A percentile compares a stretch with the other conserved stretches of the same genome.
phyloP scores from a whole-genome alignment of 2,113 vertebrate species.

The Sciurus niger region DNA sequence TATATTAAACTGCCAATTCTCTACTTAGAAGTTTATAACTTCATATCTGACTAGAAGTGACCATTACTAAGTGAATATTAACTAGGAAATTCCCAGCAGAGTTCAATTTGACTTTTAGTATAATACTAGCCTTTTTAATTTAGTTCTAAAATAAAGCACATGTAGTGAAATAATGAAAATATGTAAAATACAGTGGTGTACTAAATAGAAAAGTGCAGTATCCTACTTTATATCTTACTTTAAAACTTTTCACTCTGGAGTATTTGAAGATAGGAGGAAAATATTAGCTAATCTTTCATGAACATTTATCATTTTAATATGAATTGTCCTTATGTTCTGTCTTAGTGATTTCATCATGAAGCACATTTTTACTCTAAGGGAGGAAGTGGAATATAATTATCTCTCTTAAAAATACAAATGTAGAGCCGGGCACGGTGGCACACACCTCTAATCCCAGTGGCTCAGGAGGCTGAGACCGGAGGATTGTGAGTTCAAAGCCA shows the following conservation, averaged over 20 bases:
- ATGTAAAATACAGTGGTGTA: background rate
- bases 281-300: background rate
- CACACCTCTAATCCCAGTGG: too few species aligned
- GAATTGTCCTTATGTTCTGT: background rate
- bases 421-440: too few species aligned
- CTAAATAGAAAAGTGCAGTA: background rate
- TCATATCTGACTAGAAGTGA: background rate
- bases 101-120: background rate
- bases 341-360: background rate
- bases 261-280: background rate
- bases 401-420: background rate
- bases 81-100: background rate
- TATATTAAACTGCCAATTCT: background rate
- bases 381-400: background rate
- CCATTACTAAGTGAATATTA: constrained; percentile 18
- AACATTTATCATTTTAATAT: background rate
- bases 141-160: background rate
- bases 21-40: background rate
- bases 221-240: background rate
- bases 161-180: background rate
- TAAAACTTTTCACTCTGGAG: background rate
- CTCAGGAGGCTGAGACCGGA: too few species aligned
- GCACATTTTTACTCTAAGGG: background rate
- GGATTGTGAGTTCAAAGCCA: too few species aligned
- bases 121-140: background rate